Conservation (phyloP, 2,113 vertebrate species). For the Loxodonta africana region DNA sequence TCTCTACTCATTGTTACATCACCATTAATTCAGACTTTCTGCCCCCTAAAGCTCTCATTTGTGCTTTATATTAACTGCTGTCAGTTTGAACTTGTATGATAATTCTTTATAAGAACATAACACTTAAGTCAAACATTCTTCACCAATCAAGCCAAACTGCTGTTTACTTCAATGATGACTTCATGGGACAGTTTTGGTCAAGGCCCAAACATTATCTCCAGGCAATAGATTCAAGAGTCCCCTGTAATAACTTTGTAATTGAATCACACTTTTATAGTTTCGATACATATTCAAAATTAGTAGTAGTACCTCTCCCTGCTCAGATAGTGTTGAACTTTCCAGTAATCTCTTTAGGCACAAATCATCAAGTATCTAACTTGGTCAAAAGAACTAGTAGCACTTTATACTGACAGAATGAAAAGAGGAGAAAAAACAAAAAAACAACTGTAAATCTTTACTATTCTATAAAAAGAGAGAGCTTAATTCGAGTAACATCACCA, state of each 20-base stretch:
- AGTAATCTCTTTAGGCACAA: not conserved
- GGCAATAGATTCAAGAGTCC: not conserved
- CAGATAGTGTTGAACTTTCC: not conserved
- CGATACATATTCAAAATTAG: not conserved
- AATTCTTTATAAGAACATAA: not conserved
- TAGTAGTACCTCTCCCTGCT: not conserved
- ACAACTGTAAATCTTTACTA: not conserved
- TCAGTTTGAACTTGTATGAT: not conserved
- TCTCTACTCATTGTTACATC: not conserved
- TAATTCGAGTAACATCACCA: not conserved
- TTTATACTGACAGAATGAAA: slow-evolving; percentile 35
- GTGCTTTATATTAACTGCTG: not conserved
- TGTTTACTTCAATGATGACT: not conserved
- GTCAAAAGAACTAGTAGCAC: not conserved
- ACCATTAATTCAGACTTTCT: not conserved
- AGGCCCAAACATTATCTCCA: not conserved
- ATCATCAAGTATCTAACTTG: not conserved
- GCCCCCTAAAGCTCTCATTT: not conserved
- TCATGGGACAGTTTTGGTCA: not conserved
- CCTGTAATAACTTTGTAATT: not conserved
- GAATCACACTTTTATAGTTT: not conserved
- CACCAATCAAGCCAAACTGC: not conserved
- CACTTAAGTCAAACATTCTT: not conserved
- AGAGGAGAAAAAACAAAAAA: not conserved
- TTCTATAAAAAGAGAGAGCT: slow-evolving; percentile 19